phyloP scores from a whole-genome alignment of 2,797 vertebrate genomes.

The Apogon talboti region DNA sequence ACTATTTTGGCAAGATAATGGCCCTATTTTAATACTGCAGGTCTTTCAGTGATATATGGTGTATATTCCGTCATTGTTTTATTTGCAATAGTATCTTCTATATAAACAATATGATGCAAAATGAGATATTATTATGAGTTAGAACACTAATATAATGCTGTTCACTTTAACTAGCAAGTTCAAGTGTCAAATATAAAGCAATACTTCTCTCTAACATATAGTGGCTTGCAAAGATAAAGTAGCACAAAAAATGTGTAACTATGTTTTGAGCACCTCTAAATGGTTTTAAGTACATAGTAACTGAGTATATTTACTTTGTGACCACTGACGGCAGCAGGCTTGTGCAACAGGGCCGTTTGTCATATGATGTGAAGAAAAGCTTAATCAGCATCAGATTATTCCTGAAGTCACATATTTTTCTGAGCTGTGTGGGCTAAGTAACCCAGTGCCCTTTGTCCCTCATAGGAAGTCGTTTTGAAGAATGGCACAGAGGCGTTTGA shows the following conservation, averaged over 20 bases:
- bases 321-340: background rate
- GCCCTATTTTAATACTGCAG: too few relatives aligned
- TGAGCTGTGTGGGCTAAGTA: background rate
- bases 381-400: slow-evolving; percentile 25
- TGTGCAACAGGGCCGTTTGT: background rate
- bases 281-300: too few relatives aligned
- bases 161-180: background rate
- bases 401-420: slow-evolving; percentile 10
- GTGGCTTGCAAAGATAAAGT: slow-evolving; percentile 8
- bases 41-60: too few relatives aligned
- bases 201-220: background rate
- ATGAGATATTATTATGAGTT: background rate
- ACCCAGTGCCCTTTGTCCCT: slow-evolving; percentile 46
- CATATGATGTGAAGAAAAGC: slow-evolving; percentile 32
- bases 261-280: background rate
- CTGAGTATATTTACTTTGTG: slow-evolving; percentile 8
- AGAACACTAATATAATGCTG: background rate
- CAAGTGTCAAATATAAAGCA: background rate
- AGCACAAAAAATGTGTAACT: slow-evolving; percentile 1
- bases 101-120: too few relatives aligned
- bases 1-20: too few relatives aligned
- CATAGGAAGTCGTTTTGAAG: slow-evolving; percentile 87
- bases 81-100: too few relatives aligned
- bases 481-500: slow-evolving; percentile 90
- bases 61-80: too few relatives aligned